A percentile compares a stretch with the other conserved stretches of the same genome.
phyloP scores from a whole-genome alignment of 2,113 vertebrate species.

The Mugil cephalus region DNA sequence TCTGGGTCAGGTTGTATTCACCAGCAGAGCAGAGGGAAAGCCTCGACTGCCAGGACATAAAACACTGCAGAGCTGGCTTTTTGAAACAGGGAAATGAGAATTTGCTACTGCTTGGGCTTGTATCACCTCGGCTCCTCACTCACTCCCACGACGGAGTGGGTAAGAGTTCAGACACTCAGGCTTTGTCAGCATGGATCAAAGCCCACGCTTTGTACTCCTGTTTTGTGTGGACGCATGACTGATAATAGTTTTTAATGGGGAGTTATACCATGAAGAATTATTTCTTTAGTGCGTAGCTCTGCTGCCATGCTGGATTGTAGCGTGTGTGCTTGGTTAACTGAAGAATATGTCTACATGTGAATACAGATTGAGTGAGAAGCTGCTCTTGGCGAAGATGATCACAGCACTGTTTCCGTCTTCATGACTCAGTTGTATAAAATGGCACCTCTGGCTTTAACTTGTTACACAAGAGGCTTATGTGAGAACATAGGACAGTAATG shows the following conservation, averaged over 20 bases:
- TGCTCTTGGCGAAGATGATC: slow-evolving; percentile 8
- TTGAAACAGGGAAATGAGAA: slow-evolving; percentile 68
- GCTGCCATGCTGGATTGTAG: slow-evolving; percentile 18
- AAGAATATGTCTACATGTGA: slow-evolving; percentile 20
- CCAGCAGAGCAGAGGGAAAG: slow-evolving; percentile 51
- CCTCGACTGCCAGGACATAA: slow-evolving; percentile 59
- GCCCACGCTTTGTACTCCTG: slow-evolving; percentile 61
- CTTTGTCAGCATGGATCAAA: slow-evolving; percentile 39
- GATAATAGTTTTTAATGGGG: slow-evolving; percentile 9
- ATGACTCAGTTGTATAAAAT: slow-evolving; percentile 60
- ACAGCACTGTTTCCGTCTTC: slow-evolving; percentile 27
- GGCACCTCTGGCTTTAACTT: slow-evolving; percentile 50
- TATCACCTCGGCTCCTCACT: slow-evolving; percentile 58
- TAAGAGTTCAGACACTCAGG: slow-evolving; percentile 61
- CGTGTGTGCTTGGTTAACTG: slow-evolving; percentile 27
- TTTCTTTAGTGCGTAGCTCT: slow-evolving; percentile 1
- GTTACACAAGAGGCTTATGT: slow-evolving; percentile 56
- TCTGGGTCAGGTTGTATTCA: slow-evolving; percentile 65
- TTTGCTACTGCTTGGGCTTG: slow-evolving; percentile 58
- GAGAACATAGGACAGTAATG: slow-evolving; percentile 43
- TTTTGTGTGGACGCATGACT: slow-evolving; percentile 14
- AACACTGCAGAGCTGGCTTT: slow-evolving; percentile 51
- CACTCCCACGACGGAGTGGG: slow-evolving; percentile 60
- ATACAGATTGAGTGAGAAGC: slow-evolving; percentile 1
- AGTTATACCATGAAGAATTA: not conserved